Base-by-base conservation (phyloP, 2,797 vertebrate genomes). In the Falco biarmicus region DNA sequence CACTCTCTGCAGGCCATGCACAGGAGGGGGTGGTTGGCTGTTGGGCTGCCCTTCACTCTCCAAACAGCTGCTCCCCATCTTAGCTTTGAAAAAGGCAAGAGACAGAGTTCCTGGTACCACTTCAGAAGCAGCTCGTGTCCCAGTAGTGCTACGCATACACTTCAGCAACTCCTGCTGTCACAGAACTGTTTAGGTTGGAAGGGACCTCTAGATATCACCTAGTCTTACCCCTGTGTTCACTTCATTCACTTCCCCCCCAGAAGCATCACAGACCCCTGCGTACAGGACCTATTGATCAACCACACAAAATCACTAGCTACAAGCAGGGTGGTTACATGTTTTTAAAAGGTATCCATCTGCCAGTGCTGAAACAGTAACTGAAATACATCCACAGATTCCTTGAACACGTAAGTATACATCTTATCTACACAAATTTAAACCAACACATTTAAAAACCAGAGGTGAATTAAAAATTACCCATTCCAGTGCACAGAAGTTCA, bases 341-440 rank as follows among this genome's bases (percentile, higher is more conserved):
- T 75, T 61, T 56, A 25, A 18, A 53, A 85, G 17, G 18, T 26
- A 60, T 29, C 17, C 14, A 13, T 73, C 50, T 74, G 4, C 22
- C n/a, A 51, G 50, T 66, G 16, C 45, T 60, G 39, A 87, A 86
- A 37, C 12, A 26, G 15, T 6, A 66, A 37, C 26, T 39, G 61
- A 66, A 92, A 69, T 28, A 69, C 5, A 53, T 31, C n/a, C 41
- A 65, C 16, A 53, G 24, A 53, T 32, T 41, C 45, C 76, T 64
- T 15, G 32, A 78, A 68, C 11, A 26, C 0, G 0, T 10, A 54
- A 65, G 13, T 28, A 63, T 2, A 11, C 1, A 4, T 53, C 47
- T 88, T 60, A 31, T 6, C 59, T 50, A 68, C 26, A 10, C 41
- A 39, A 50, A 43, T 34, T 48, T 32, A 66, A 66, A 31, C 3